phyloP scores from a whole-genome alignment of 2,888 invertebrate genomes.

The Yponomeuta plumbellus region DNA sequence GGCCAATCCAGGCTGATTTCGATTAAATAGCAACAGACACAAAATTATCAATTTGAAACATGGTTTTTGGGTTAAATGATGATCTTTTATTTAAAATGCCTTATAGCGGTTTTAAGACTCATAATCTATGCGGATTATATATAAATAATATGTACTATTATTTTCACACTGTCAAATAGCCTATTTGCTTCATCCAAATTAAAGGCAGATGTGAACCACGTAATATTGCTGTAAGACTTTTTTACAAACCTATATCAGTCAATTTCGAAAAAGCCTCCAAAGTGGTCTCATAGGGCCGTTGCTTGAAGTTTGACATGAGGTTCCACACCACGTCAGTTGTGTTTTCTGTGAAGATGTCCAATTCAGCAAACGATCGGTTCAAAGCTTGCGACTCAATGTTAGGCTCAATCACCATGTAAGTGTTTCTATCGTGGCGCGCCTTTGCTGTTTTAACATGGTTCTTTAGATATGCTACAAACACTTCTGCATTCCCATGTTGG shows the following conservation, averaged over 20 bases:
- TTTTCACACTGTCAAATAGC: too few relatives aligned
- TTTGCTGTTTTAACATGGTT: constrained; percentile 80
- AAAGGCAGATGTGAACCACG: too few relatives aligned
- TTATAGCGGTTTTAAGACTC: too few relatives aligned
- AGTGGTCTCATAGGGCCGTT: constrained; percentile 88
- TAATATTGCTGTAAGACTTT: too few relatives aligned
- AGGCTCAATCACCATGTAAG: constrained; percentile 80
- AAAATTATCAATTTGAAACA: too few relatives aligned
- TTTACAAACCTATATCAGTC: constrained; percentile 81
- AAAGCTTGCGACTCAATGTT: constrained; percentile 80
- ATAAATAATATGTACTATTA: too few relatives aligned
- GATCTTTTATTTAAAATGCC: too few relatives aligned
- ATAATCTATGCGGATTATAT: too few relatives aligned
- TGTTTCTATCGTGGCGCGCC: constrained; percentile 81
- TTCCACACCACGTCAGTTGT: constrained; percentile 81
- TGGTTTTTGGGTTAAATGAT: too few relatives aligned
- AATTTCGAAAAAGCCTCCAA: constrained; percentile 92
- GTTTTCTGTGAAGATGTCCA: constrained; percentile 86
- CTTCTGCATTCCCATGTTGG: constrained; percentile 90
- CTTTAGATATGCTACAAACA: constrained; percentile 80
- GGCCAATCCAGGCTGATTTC: too few relatives aligned
- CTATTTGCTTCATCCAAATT: too few relatives aligned
- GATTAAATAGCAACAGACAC: too few relatives aligned
- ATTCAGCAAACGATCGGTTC: constrained; percentile 90
- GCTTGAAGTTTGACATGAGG: constrained; percentile 65